Conservation (phyloP, 2,113 vertebrate genomes). For the Fregetta grallaria region DNA sequence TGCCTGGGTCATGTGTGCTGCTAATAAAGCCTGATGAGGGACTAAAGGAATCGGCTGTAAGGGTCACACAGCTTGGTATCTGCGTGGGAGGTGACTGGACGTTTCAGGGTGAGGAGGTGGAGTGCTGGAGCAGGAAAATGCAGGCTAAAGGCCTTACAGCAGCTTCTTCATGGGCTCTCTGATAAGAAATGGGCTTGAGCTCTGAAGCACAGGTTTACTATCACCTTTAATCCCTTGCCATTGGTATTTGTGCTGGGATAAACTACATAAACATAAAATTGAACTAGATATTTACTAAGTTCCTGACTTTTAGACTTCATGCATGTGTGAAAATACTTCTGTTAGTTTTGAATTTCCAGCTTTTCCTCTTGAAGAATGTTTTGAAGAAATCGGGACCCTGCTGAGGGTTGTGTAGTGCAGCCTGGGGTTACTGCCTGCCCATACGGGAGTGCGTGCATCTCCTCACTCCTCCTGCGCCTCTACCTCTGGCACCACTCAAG, state of each 20-base stretch:
- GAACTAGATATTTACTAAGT: neutral
- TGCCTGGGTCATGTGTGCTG: neutral
- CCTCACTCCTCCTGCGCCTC: neutral
- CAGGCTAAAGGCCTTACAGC: neutral
- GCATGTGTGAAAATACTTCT: neutral
- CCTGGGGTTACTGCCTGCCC: neutral
- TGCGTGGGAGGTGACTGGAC: neutral
- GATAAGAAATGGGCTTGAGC: neutral
- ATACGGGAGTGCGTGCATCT: neutral
- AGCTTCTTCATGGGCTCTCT: neutral
- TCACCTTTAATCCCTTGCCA: neutral
- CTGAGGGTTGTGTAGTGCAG: neutral
- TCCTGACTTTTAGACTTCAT: neutral
- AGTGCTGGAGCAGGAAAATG: neutral
- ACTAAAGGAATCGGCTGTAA: accelerated
- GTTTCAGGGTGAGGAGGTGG: neutral
- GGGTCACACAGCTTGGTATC: neutral
- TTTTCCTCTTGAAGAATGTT: neutral
- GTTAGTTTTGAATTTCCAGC: neutral
- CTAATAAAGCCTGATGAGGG: neutral
- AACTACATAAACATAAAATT: neutral
- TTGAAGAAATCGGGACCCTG: neutral
- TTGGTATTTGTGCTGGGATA: neutral
- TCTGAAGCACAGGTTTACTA: neutral
- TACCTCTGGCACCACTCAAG: accelerated